A percentile compares a stretch with the other conserved stretches of the same genome.
Conservation (phyloP, 2,113 vertebrate species). For the Apodemus speciosus region DNA sequence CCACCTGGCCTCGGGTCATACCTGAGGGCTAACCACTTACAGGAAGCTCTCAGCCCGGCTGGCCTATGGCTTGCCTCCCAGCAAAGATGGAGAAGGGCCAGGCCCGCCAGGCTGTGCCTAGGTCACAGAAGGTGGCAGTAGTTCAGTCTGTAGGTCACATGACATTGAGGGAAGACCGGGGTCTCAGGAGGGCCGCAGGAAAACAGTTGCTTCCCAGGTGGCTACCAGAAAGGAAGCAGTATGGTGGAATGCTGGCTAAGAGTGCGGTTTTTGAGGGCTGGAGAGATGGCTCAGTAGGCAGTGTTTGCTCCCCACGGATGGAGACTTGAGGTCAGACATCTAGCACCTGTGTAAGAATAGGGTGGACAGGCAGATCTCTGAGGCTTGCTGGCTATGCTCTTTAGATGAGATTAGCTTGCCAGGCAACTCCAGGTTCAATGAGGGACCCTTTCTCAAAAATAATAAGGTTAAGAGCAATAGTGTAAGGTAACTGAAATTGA, state of each 20-base stretch:
- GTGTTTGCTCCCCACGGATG: neutral
- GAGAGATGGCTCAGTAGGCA: neutral
- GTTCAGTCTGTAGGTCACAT: neutral
- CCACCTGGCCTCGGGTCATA: neutral
- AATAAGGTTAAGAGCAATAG: neutral
- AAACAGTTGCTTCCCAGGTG: no score
- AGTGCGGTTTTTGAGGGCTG: neutral
- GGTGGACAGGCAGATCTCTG: neutral
- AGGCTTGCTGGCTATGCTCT: neutral
- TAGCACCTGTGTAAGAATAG: neutral
- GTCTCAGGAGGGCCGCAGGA: neutral
- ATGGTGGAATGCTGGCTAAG: neutral
- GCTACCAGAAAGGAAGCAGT: neutral
- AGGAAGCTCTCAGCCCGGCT: constrained; percentile 18
- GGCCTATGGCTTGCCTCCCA: neutral
- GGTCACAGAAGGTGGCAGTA: neutral
- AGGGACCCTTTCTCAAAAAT: neutral
- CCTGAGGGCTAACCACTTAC: neutral
- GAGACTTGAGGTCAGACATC: neutral
- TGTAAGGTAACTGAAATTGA: neutral
- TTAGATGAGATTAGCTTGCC: neutral
- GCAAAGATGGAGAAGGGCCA: neutral
- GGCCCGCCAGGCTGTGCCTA: neutral
- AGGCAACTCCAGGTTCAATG: neutral
- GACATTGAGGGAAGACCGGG: neutral